Evolutionary conservation across 2,113 vertebrate species (phyloP).

Genomic region (Potamarius usumacintae): DNA sequence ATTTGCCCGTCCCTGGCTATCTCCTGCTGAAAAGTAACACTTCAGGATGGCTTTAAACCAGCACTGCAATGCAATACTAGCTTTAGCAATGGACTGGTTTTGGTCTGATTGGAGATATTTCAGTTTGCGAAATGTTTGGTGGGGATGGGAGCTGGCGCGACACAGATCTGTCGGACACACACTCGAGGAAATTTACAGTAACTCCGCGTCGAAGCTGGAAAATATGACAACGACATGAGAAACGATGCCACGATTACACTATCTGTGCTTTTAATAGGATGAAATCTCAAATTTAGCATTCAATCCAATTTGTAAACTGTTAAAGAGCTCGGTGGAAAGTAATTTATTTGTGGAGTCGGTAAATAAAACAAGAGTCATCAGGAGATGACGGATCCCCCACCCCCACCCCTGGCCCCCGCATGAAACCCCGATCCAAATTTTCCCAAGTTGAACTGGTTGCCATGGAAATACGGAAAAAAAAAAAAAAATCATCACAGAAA

Average conservation of each 20-base stretch:
- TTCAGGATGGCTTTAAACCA: conserved; percentile 60
- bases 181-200: neutral
- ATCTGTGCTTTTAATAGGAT: no score
- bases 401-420: no score
- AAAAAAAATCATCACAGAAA: no score
- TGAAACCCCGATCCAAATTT: no score
- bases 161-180: neutral
- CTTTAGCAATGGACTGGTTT: conserved; percentile 30
- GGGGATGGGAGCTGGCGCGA: neutral
- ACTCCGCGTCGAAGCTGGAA: neutral
- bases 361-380: neutral
- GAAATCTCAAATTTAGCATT: neutral
- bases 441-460: no score
- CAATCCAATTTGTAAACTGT: neutral
- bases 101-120: conserved; percentile 34
- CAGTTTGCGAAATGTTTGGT: conserved; percentile 24
- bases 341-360: neutral
- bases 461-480: no score
- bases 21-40: conserved; percentile 62
- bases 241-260: neutral
- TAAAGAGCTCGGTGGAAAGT: no score
- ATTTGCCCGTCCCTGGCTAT: conserved; percentile 71
- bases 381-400: no score
- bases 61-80: conserved; percentile 35
- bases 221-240: neutral